phyloP scores from a whole-genome alignment of 2,797 vertebrate species.

The Hydrophis major region DNA sequence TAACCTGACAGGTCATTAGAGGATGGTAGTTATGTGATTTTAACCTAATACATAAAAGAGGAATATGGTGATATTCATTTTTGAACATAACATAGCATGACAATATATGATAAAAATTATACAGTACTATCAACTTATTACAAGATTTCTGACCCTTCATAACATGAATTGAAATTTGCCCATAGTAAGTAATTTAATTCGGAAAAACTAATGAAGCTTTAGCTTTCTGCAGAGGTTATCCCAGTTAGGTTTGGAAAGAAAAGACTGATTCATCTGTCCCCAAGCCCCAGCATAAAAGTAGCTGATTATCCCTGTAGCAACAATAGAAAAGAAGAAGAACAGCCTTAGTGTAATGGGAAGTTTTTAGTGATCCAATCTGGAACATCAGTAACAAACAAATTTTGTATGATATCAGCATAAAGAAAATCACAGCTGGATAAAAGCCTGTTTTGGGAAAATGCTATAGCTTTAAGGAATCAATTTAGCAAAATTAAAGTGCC shows the following conservation, averaged over 20 bases:
- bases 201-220: neutral
- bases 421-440: neutral
- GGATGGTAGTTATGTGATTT: neutral
- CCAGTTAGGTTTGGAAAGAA: neutral
- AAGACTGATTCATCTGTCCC: neutral
- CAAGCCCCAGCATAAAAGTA: neutral
- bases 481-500: neutral
- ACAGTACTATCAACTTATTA: neutral
- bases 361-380: neutral
- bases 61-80: neutral
- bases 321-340: neutral
- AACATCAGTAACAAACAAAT: neutral
- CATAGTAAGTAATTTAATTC: neutral
- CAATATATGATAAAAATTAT: neutral
- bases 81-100: neutral
- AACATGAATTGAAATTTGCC: neutral
- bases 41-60: neutral
- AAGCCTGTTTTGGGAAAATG: neutral
- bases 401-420: neutral
- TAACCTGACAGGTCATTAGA: neutral
- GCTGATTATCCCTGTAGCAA: neutral
- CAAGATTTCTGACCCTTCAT: neutral
- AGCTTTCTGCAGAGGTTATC: neutral
- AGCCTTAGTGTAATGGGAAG: neutral
- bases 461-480: neutral